phyloP scores from a whole-genome alignment of 2,113 vertebrate species.

The Mionectes macconnelli region DNA sequence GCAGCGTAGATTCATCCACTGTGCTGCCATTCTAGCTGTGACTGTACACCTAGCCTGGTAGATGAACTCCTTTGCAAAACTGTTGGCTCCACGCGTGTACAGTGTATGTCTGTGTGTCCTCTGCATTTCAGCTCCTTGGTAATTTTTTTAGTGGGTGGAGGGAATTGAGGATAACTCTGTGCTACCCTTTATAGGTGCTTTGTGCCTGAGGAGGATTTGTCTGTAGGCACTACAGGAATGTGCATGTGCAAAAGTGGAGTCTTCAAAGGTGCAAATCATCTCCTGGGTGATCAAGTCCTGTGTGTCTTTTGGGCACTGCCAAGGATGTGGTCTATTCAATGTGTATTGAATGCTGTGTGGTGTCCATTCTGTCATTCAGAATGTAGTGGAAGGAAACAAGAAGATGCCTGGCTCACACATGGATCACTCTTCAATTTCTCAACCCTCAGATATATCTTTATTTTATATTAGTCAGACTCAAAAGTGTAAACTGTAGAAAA shows the following conservation, averaged over 20 bases:
- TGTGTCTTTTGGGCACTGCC: neutral
- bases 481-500: conserved; percentile 7
- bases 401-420: neutral
- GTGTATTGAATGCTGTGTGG: neutral
- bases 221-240: neutral
- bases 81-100: fast-evolving
- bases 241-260: fast-evolving
- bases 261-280: neutral
- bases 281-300: neutral
- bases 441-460: neutral
- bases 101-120: neutral
- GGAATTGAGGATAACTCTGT: neutral
- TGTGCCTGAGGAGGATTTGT: fast-evolving
- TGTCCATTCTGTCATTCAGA: neutral
- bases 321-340: neutral
- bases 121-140: neutral
- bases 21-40: neutral
- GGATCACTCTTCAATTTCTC: neutral
- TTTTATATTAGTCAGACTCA: neutral
- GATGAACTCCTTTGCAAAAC: neutral
- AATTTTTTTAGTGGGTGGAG: neutral
- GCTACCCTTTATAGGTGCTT: neutral
- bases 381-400: neutral
- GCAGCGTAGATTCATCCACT: fast-evolving
- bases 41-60: neutral